Percentiles rank a stretch among this genome's conserved stretches.
Conservation (phyloP, 2,888 invertebrate genomes). For the Yponomeuta cagnagella region DNA sequence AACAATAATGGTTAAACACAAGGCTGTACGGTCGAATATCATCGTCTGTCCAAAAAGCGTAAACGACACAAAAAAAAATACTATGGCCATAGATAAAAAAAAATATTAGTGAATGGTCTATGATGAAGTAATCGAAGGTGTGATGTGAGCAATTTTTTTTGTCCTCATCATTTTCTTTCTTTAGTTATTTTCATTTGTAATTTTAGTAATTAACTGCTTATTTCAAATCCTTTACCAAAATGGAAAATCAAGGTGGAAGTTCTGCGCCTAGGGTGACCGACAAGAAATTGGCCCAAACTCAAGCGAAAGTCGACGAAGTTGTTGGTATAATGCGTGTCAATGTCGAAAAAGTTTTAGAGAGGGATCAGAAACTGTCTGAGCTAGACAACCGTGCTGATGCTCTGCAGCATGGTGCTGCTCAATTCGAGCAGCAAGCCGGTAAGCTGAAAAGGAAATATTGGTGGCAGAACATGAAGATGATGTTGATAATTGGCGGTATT, state of each 20-base stretch:
- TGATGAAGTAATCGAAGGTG: neutral
- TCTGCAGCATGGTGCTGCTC: slow-evolving; percentile 93
- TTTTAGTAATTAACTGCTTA: neutral
- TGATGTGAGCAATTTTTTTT: slow-evolving; percentile 6
- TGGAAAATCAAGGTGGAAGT: slow-evolving; percentile 72
- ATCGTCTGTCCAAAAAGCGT: too few relatives aligned
- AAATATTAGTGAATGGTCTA: neutral
- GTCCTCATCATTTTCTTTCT: slow-evolving; percentile 3
- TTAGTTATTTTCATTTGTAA: neutral
- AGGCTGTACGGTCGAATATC: too few relatives aligned
- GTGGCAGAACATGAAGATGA: slow-evolving; percentile 98
- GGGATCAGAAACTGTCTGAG: slow-evolving; percentile 96
- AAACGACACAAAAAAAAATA: too few relatives aligned
- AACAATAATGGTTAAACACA: too few relatives aligned
- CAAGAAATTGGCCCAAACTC: slow-evolving; percentile 71
- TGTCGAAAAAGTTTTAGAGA: slow-evolving; percentile 96
- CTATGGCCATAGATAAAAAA: too few relatives aligned
- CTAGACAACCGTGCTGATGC: slow-evolving; percentile 97
- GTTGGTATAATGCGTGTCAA: slow-evolving; percentile 97
- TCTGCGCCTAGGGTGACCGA: slow-evolving; percentile 67
- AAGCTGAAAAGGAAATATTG: slow-evolving; percentile 97
- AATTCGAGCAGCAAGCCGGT: slow-evolving; percentile 97
- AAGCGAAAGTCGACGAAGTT: slow-evolving; percentile 78
- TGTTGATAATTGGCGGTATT: slow-evolving; percentile 93
- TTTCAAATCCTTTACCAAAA: slow-evolving; percentile 29